Base-by-base conservation (phyloP, 2,888 invertebrate species). In the Epistrophe grossulariae region DNA sequence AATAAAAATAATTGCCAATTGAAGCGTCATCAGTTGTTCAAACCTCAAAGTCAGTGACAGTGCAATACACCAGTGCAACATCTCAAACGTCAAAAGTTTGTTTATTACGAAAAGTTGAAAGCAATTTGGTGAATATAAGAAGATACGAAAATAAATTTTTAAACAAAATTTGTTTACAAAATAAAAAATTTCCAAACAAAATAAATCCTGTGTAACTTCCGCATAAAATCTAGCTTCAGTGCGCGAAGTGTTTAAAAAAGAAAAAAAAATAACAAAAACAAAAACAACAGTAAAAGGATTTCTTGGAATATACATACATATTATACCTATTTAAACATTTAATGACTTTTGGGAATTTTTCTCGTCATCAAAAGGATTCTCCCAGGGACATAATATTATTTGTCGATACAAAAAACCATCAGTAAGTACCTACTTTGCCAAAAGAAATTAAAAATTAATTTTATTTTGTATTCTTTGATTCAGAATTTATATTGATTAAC, bases 391-490 rank as follows among this genome's bases (percentile, higher is more conserved):
- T 24, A 24, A 24, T 24, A 24, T 24, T 62, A 11, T 8, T 19
- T 60, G 40, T 60, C 40, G 60, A 24, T 60, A 40, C 17, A 3
- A 1, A 6, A 28, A 17, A n/a, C 40, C 40, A 40, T 43, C 17
- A 59, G 81, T 64, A 48, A 77, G 81, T 82, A 57, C 31, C 31
- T 57, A 2, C n/a, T n/a, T n/a, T n/a, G n/a, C n/a, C n/a, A n/a
- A n/a, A 13, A 35, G 50, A 60, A 19, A 68, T 52, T 43, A 82
- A 64, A 72, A 66, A 59, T 73, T 73, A 82, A 57, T 72, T n/a
- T 64, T 68, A 38, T 79, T 31, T 57, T 38, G 45, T 31, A 45
- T 62, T 48, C 13, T 45, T 64, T 35, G 43, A 24, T 79, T 38
- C 7, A 24, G 57, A 57, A 50, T 57, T n/a, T 40, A 4, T 24